Conservation (phyloP, 1,140 invertebrate genomes). For the Colletes gigas region DNA sequence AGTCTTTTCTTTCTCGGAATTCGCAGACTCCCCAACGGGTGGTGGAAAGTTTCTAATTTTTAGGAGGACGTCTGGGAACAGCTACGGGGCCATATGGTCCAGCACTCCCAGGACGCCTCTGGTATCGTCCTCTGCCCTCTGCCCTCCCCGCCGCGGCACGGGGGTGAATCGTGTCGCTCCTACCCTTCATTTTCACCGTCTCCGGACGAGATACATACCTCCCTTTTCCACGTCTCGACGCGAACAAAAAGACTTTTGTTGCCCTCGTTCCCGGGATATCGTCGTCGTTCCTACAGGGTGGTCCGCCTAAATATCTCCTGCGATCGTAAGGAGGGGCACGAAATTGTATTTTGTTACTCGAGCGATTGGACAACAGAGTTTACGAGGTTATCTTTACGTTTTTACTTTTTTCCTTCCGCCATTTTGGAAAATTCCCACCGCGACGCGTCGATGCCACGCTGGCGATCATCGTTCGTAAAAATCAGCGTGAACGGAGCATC, state of each 20-base stretch:
- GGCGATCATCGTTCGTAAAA: no score
- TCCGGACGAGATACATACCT: background rate
- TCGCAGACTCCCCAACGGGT: background rate
- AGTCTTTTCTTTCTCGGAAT: background rate
- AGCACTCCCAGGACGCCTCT: conserved; percentile 16
- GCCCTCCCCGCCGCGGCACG: background rate
- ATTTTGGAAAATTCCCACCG: no score
- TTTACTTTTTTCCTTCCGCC: no score
- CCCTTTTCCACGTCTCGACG: background rate
- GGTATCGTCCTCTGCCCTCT: background rate
- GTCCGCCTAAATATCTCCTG: no score
- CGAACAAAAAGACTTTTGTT: background rate
- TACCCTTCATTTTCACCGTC: background rate
- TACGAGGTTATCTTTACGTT: no score
- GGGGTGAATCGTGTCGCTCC: background rate
- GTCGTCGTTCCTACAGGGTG: background rate
- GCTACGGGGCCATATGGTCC: conserved; percentile 5
- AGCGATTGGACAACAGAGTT: no score
- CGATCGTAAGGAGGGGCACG: no score
- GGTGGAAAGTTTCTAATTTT: conserved; percentile 52
- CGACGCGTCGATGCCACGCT: no score
- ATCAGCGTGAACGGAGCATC: no score
- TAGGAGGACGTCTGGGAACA: conserved; percentile 6
- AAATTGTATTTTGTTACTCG: no score
- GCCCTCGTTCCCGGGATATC: background rate